These are phyloP conservation scores for Apaloderma vittatum DNA, from an alignment of 2,113 vertebrate genomes.

Conservation along the genomic window DNA sequence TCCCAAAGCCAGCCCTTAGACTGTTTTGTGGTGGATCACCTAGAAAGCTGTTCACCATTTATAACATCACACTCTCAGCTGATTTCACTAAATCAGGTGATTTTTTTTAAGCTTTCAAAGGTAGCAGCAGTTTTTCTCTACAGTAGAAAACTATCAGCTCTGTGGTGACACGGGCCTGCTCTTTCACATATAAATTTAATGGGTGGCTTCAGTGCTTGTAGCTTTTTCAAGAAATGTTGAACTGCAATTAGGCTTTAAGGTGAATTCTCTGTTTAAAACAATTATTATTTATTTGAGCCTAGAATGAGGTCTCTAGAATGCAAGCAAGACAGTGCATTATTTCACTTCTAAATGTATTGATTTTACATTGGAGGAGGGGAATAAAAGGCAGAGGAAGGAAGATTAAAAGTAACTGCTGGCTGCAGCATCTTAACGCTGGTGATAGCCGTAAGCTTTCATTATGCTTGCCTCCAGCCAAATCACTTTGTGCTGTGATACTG, in stretches of 20 bases:
- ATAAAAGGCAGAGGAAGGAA: conserved; percentile 43
- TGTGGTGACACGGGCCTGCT: not conserved
- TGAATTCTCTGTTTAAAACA: conserved; percentile 20
- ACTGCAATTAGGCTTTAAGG: conserved; percentile 13
- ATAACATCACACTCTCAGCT: not conserved
- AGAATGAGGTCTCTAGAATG: conserved; percentile 8
- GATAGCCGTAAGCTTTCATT: conserved; percentile 64
- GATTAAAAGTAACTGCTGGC: conserved; percentile 60
- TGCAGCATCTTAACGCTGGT: conserved; percentile 36
- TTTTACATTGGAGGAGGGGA: conserved; percentile 16
- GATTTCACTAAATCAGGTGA: not conserved
- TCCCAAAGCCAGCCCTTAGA: not conserved
- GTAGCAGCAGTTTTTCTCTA: not conserved
- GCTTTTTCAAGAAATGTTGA: not conserved
- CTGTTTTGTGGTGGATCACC: not conserved
- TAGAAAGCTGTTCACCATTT: not conserved
- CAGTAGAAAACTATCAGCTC: not conserved
- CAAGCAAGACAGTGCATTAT: conserved; percentile 4
- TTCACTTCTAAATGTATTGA: conserved; percentile 58
- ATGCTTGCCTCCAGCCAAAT: conserved; percentile 68
- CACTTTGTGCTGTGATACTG: conserved; percentile 66
- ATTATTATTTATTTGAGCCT: conserved; percentile 29
- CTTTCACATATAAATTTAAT: not conserved
- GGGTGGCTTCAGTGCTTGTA: not conserved
- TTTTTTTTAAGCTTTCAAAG: conserved; percentile 6